phyloP scores from a whole-genome alignment of 1,140 invertebrate genomes.

The Sesamia nonagrioides region DNA sequence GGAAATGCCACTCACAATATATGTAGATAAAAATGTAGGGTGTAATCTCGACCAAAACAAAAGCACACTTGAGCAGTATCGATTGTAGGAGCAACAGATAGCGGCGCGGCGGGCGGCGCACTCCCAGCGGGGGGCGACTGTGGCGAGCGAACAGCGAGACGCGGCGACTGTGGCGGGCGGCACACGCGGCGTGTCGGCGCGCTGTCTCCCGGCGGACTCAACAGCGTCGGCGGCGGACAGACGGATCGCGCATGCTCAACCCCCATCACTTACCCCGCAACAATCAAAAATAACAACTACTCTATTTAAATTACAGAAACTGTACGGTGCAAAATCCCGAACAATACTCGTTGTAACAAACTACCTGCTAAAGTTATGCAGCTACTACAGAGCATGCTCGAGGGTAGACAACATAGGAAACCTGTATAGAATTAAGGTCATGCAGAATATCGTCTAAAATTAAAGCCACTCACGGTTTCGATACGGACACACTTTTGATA shows the following conservation, averaged over 20 bases:
- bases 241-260: constrained; percentile 63
- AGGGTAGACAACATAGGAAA: no score
- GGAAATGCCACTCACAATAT: not conserved
- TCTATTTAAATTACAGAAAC: not conserved
- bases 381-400: no score
- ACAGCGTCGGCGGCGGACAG: not conserved
- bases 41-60: constrained; percentile 70
- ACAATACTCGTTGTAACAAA: not conserved
- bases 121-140: constrained; percentile 8
- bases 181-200: constrained; percentile 1
- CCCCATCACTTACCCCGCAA: not conserved
- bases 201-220: constrained; percentile 24
- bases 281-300: not conserved
- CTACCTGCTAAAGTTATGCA: not conserved
- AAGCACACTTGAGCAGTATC: constrained; percentile 70
- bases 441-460: not conserved
- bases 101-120: constrained; percentile 8
- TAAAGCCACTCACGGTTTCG: constrained; percentile 23
- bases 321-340: not conserved
- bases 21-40: not conserved
- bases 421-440: not conserved
- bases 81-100: constrained; percentile 75
- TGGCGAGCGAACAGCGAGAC: not conserved
- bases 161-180: not conserved
- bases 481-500: constrained; percentile 35